Evolutionary conservation across 2,888 invertebrate genomes (phyloP), one percentile per base, ranked within the genome.

Genomic region (Sminthurides aquaticus): DNA sequence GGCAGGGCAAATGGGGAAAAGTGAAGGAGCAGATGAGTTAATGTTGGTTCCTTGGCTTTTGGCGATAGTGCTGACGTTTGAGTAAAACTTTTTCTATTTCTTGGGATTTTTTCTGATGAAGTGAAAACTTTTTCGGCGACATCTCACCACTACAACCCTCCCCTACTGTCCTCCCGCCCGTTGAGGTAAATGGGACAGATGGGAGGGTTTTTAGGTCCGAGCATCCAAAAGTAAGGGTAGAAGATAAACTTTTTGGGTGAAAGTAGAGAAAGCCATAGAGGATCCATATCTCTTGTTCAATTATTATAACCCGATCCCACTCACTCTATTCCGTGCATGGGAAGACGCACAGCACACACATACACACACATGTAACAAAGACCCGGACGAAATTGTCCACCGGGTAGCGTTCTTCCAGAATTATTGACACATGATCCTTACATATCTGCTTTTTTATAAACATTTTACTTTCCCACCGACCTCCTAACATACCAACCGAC

Each of bases 241-340:
- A 20, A 52, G 52, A 52, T 52, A 52, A 52, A 52, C 18, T 22
- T 52, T 52, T 52, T 5, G 52, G 22, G 52, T 22, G 52, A 20
- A 52, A n/a, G n/a, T n/a, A n/a, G n/a, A n/a, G n/a, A n/a, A n/a
- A n/a, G n/a, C n/a, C n/a, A n/a, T n/a, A n/a, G n/a, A n/a, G n/a
- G n/a, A 52, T 52, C 52, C 52, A 52, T 52, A 52, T 52, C 52
- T 22, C 22, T 52, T 52, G 52, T 52, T 52, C 52, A 22, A 52
- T 52, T 52, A 52, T 52, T 20, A 52, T 52, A 52, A 34, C 43
- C 15, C 43, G 43, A 34, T 34, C 15, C 43, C 43, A 34, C 8
- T 34, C 43, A 34, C 43, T 34, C 43, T 15, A 15, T 34, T 11
- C 43, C n/a, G n/a, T n/a, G n/a, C n/a, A n/a, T n/a, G n/a, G n/a